These are phyloP conservation scores for Rhopalosiphum padi DNA, from an alignment of 1,140 invertebrate species.

Conservation along the genomic window DNA sequence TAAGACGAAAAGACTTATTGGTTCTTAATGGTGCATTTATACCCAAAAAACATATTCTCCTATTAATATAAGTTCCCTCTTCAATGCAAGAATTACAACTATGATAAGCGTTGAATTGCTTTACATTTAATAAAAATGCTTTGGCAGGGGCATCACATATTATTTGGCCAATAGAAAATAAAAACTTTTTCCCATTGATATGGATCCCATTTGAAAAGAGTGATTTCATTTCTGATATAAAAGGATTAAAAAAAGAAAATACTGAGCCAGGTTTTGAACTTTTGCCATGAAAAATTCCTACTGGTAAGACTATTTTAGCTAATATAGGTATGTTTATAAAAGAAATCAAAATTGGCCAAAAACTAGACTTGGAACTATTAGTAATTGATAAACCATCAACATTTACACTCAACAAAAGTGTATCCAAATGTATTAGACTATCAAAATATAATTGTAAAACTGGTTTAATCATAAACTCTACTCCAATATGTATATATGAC, in stretches of 20 bases:
- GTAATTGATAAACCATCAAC: not conserved
- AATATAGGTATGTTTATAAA: no score
- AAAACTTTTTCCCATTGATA: not conserved
- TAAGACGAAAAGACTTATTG: not conserved
- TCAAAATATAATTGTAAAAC: not conserved
- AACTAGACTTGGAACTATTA: no score
- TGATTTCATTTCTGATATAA: not conserved
- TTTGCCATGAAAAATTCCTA: no score
- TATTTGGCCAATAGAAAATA: not conserved
- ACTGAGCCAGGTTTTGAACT: no score
- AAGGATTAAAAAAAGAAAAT: no score
- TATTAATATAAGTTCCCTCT: not conserved
- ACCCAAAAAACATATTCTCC: not conserved
- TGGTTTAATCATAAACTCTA: not conserved
- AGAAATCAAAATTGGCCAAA: no score
- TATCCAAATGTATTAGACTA: not conserved
- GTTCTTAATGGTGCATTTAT: conserved; percentile 1
- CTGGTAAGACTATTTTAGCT: no score
- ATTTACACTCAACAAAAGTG: not conserved
- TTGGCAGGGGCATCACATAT: not conserved
- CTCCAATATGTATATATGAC: not conserved
- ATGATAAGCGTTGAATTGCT: not conserved
- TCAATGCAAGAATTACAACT: conserved; percentile 5
- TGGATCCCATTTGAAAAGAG: not conserved
- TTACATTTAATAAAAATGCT: no score